A percentile compares a stretch with the other conserved stretches of the same genome.
These are phyloP conservation scores for Leptodactylus fuscus DNA, from an alignment of 2,113 vertebrate species.

Conservation along the genomic window DNA sequence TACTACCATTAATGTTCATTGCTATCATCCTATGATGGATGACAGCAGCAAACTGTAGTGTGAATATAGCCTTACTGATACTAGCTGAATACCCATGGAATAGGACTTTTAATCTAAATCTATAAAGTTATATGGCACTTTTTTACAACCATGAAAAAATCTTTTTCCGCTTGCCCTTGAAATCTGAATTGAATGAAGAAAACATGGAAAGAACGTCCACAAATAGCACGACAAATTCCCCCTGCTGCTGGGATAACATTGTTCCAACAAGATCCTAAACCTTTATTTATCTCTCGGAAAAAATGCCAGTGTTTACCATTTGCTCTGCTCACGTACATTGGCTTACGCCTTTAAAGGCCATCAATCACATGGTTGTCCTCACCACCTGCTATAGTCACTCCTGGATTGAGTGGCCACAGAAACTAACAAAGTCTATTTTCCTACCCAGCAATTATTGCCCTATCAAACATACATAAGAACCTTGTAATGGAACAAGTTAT, in stretches of 20 bases:
- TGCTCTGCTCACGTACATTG: background rate
- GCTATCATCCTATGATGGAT: no score
- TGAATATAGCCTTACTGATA: no score
- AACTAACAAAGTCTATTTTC: background rate
- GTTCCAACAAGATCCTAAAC: background rate
- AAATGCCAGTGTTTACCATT: no score
- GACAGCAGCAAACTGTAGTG: no score
- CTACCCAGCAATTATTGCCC: background rate
- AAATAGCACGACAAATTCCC: background rate
- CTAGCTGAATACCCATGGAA: no score
- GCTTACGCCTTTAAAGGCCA: no score
- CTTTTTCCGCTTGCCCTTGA: background rate
- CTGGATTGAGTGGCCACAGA: background rate
- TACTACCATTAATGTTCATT: no score
- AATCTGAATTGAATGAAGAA: no score
- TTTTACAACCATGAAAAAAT: background rate
- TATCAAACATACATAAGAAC: no score
- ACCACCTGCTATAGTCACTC: background rate
- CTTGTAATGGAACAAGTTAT: background rate
- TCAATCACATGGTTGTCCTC: background rate
- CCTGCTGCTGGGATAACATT: background rate
- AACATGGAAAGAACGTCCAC: constrained; percentile 2
- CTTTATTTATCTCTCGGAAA: background rate
- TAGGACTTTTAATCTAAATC: background rate
- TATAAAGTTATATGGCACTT: background rate